Conservation (phyloP, 1,140 invertebrate genomes). For the Caenorhabditis elegans region WBcel235 BX284605.5:11127501-11128000, state of each 20-base stretch:
- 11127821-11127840: neutral
- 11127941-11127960: neutral
- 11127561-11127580: slow-evolving; percentile 14
- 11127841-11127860: neutral
- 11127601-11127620: neutral
- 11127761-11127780: neutral
- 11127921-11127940: neutral
- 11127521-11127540: neutral
- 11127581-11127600: slow-evolving; percentile 12
- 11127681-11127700: neutral
- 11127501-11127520: neutral
- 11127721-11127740: neutral
- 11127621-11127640: neutral
- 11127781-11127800: too few relatives aligned
- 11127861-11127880: neutral
- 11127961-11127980: neutral
- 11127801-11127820: neutral
- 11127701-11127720: neutral
- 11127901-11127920: neutral
- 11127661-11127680: too few relatives aligned
- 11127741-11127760: neutral
- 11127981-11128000: neutral
- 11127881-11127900: neutral
- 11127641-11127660: neutral
- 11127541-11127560: neutral